Conservation (phyloP, 2,888 invertebrate species). For the Lamellibrachia columna region DNA sequence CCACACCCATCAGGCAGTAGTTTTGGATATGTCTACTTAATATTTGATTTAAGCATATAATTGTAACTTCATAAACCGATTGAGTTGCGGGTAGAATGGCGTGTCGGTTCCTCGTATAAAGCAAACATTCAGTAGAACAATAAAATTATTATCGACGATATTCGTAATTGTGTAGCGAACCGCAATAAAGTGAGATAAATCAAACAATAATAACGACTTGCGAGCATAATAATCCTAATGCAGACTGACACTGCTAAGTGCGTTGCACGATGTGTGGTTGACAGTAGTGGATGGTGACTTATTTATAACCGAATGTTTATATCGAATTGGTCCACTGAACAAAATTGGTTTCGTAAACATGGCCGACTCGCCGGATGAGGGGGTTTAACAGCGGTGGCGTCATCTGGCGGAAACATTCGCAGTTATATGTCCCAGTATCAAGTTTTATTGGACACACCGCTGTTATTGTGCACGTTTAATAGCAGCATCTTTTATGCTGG, state of each 20-base stretch:
- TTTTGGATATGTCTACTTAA: too few relatives aligned
- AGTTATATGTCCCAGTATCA: neutral
- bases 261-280: neutral
- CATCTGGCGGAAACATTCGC: constrained; percentile 5
- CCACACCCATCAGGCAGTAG: too few relatives aligned
- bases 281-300: neutral
- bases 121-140: neutral
- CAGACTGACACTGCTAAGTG: too few relatives aligned
- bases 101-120: neutral
- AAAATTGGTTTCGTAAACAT: neutral
- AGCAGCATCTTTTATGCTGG: neutral
- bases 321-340: neutral
- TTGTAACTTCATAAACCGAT: too few relatives aligned
- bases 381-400: neutral
- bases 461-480: neutral
- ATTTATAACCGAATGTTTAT: neutral
- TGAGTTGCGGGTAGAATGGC: neutral
- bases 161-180: neutral
- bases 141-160: neutral
- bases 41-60: too few relatives aligned
- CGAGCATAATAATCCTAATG: neutral
- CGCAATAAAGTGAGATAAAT: neutral
- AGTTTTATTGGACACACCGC: neutral
- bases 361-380: neutral
- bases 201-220: neutral